Percentiles rank a stretch among this genome's conserved stretches.
These are phyloP conservation scores for Neoascia interrupta DNA, from an alignment of 2,888 invertebrate species.

Conservation along the genomic window DNA sequence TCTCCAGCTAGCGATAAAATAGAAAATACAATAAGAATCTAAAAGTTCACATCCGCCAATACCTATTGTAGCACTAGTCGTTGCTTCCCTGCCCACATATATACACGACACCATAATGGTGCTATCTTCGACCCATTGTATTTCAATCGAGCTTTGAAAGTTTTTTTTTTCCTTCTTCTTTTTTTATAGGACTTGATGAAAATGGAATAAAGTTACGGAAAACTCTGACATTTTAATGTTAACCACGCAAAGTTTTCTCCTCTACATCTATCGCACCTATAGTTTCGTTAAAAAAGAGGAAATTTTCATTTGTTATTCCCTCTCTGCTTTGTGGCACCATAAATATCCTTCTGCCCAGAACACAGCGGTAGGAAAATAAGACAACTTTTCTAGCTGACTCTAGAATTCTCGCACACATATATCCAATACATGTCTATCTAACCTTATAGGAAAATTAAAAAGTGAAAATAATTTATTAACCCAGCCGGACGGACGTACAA, in stretches of 20 bases:
- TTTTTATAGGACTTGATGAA: slow-evolving; percentile 15
- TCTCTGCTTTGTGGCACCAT: too few species aligned
- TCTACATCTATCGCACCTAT: too few species aligned
- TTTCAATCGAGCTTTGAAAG: slow-evolving; percentile 9
- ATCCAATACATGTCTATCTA: too few species aligned
- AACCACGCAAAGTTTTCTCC: slow-evolving; percentile 14
- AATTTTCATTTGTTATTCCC: too few species aligned
- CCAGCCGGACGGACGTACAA: slow-evolving; percentile 43
- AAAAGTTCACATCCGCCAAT: slow-evolving; percentile 41
- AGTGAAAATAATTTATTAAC: slow-evolving; percentile 69
- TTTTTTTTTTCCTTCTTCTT: not conserved
- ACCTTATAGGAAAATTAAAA: slow-evolving; percentile 52
- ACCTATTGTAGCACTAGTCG: not conserved
- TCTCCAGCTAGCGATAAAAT: not conserved
- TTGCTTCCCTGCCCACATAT: not conserved
- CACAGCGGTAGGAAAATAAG: not conserved
- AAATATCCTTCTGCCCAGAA: slow-evolving; percentile 23
- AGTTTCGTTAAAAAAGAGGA: too few species aligned
- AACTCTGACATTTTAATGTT: slow-evolving; percentile 54
- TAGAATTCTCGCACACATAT: not conserved
- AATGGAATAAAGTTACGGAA: slow-evolving; percentile 46
- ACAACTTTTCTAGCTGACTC: slow-evolving; percentile 41
- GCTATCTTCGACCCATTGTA: not conserved
- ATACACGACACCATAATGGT: too few species aligned
- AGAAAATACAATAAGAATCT: not conserved